These are phyloP conservation scores for Trogon melanurus DNA, from an alignment of 2,113 vertebrate species.

Conservation along the genomic window DNA sequence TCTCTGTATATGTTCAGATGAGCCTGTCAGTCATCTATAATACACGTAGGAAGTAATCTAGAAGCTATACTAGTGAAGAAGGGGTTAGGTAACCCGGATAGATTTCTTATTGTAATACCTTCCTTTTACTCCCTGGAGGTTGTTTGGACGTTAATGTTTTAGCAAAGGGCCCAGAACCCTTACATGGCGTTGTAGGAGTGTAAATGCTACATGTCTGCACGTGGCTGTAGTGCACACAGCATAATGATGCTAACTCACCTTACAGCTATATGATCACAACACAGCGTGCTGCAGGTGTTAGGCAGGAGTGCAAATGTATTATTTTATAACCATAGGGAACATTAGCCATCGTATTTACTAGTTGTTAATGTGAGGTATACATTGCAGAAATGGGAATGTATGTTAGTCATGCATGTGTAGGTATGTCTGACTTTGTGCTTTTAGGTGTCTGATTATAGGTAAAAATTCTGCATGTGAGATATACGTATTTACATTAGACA, in stretches of 20 bases:
- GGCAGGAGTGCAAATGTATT: neutral
- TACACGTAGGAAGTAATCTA: neutral
- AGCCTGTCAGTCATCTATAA: neutral
- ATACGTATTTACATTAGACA: accelerated
- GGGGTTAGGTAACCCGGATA: neutral
- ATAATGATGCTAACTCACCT: neutral
- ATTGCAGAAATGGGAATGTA: neutral
- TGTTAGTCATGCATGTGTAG: neutral
- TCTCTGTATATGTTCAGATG: neutral
- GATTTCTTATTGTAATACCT: neutral
- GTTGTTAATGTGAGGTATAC: neutral
- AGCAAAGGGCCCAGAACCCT: neutral
- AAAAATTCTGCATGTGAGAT: neutral
- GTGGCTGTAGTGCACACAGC: neutral
- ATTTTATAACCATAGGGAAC: neutral
- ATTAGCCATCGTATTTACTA: neutral
- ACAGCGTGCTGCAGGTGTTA: accelerated
- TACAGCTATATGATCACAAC: neutral
- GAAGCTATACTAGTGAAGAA: neutral
- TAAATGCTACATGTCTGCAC: neutral
- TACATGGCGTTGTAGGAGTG: neutral
- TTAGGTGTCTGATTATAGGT: neutral
- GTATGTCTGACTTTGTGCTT: neutral
- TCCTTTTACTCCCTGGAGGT: neutral
- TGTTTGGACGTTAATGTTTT: neutral